phyloP scores from a whole-genome alignment of 2,888 invertebrate species.

The Brachyptera risi region DNA sequence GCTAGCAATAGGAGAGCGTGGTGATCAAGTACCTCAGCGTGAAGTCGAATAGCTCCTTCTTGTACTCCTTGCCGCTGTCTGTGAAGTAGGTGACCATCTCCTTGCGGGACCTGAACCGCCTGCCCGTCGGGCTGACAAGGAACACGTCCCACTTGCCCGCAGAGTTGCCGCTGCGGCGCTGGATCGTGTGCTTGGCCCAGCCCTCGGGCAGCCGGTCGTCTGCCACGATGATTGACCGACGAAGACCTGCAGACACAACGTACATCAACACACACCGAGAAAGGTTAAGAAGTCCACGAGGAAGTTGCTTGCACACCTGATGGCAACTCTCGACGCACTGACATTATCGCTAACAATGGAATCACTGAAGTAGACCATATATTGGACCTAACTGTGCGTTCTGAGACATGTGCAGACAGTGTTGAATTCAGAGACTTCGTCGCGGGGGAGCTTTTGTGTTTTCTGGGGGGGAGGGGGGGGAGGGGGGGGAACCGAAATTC shows the following conservation, averaged over 20 bases:
- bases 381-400: no score
- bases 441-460: no score
- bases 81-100: conserved; percentile 53
- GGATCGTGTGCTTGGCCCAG: conserved; percentile 76
- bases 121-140: conserved; percentile 51
- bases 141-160: conserved; percentile 77
- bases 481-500: no score
- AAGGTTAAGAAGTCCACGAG: background rate
- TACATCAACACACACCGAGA: background rate
- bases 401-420: no score
- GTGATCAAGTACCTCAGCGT: conserved; percentile 6
- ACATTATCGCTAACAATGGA: no score
- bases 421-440: no score
- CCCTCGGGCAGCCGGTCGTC: conserved; percentile 69
- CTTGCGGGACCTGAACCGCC: conserved; percentile 56
- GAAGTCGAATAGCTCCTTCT: conserved; percentile 54
- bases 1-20: no score
- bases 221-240: conserved; percentile 58
- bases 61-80: conserved; percentile 48
- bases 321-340: no score
- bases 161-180: conserved; percentile 60
- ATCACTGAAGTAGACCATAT: no score
- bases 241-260: conserved; percentile 38
- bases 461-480: no score
- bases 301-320: no score